A percentile compares a stretch with the other conserved stretches of the same genome.
Evolutionary conservation across 2,797 vertebrate species (phyloP).

Genomic region (Heliangelus exortis): DNA sequence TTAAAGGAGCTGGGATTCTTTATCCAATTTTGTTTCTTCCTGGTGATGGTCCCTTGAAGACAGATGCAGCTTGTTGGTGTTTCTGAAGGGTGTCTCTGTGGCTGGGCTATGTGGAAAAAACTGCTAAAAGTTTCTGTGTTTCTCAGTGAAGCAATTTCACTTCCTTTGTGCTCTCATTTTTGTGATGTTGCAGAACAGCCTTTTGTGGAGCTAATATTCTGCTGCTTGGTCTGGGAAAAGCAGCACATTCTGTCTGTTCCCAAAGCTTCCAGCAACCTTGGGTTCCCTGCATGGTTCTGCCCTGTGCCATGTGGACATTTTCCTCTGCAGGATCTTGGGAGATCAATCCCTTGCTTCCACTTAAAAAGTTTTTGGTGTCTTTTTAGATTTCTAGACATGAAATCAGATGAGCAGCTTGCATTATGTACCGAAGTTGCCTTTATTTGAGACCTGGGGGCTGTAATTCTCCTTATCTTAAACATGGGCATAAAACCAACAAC

Average conservation of each 20-base stretch:
- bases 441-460: not conserved
- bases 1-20: not conserved
- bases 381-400: not conserved
- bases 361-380: not conserved
- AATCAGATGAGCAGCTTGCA: not conserved
- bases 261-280: not conserved
- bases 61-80: not conserved
- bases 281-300: not conserved
- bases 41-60: not conserved
- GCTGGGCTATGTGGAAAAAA: not conserved
- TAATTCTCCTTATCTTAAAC: not conserved
- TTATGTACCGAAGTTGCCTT: conserved; percentile 6
- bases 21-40: not conserved
- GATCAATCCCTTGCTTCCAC: not conserved
- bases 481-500: not conserved
- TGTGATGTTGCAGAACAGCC: rapidly evolving
- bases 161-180: not conserved
- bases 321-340: not conserved
- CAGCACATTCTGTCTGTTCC: not conserved
- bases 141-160: not conserved
- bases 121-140: not conserved
- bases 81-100: not conserved
- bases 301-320: not conserved
- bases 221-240: not conserved
- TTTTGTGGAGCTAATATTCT: not conserved